phyloP scores from a whole-genome alignment of 2,797 vertebrate species.

The Sebastes hubbsi region DNA sequence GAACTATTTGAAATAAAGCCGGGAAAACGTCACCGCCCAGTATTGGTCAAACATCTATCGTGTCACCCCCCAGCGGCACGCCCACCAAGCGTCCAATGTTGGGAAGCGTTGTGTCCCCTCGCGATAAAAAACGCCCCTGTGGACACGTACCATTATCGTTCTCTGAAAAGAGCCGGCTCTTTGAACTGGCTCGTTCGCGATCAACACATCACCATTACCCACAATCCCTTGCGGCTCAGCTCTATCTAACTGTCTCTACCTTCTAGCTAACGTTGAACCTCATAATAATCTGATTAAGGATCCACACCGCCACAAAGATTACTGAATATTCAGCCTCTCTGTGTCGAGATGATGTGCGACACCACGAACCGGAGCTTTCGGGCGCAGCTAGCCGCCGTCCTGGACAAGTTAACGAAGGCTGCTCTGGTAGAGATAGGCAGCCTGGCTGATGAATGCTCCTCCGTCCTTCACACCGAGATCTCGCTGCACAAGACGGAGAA shows the following conservation, averaged over 20 bases:
- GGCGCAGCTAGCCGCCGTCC: constrained; percentile 74
- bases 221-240: constrained; percentile 68
- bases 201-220: constrained; percentile 29
- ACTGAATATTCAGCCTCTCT: background rate
- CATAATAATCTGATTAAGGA: constrained; percentile 25
- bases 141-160: too few relatives aligned
- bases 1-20: too few relatives aligned
- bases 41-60: too few relatives aligned
- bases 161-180: too few relatives aligned
- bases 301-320: background rate
- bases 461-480: constrained; percentile 79
- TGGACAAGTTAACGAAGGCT: constrained; percentile 81
- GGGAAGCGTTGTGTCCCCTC: too few relatives aligned
- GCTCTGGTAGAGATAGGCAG: constrained; percentile 80
- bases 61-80: too few relatives aligned
- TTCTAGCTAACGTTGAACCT: too few relatives aligned
- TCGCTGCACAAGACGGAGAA: constrained; percentile 81
- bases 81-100: too few relatives aligned
- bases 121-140: too few relatives aligned
- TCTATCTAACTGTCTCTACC: background rate
- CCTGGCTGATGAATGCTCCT: constrained; percentile 82
- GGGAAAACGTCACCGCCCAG: too few relatives aligned
- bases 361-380: constrained; percentile 77
- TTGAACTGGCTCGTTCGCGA: too few relatives aligned
- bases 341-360: constrained; percentile 75